Base-by-base conservation (phyloP, 1,140 invertebrate genomes). In the Procambarus virginalis region DNA sequence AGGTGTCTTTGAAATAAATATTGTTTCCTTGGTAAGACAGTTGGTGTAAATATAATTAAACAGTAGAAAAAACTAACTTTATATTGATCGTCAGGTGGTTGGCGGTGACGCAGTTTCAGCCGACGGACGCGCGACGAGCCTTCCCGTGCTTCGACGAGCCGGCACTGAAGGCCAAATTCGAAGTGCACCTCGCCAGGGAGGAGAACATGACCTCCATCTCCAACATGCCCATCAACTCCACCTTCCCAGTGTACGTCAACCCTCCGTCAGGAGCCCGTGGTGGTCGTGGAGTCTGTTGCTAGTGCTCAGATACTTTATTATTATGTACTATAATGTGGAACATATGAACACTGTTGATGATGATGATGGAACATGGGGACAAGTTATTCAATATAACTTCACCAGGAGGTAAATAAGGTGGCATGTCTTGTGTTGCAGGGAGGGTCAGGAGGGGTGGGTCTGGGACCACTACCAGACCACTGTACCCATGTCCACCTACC, bases 401-500 rank as follows among this genome's bases (percentile, higher is more conserved):
- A 34, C 34, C 34, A 34, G 34, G 34, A 34, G 34, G 34, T 34
- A 34, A n/a, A n/a, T n/a, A 34, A 34, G 34, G 34, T 34, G 34
- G 34, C 34, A 34, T 34, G 34, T 55, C 10, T n/a, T 81, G 48
- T 20, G 17, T 34, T 9, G 45, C 93, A 96, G 96, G 8, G 92
- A 94, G 5, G 94, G 93, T 45, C 92, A 96, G 58, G 93, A 94
- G 10, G 94, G 94, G 70, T 98, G 97, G 93, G 94, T 96, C 9
- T 97, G 96, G n/a, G 97, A 98, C 93, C 95, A 94, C 2, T 98
- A 96, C 93, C 79, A 94, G 1, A 95, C 94, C 82, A 96, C 96
- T 0, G 96, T 97, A 0, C 93, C 94, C 6, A 98, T 98, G 97
- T 97, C 97, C 0, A 97, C 97, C 0, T 99, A 98, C 91, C 93